Percentiles rank a stretch among this genome's conserved stretches.
phyloP scores from a whole-genome alignment of 2,797 vertebrate genomes.

The Pitangus sulphuratus region DNA sequence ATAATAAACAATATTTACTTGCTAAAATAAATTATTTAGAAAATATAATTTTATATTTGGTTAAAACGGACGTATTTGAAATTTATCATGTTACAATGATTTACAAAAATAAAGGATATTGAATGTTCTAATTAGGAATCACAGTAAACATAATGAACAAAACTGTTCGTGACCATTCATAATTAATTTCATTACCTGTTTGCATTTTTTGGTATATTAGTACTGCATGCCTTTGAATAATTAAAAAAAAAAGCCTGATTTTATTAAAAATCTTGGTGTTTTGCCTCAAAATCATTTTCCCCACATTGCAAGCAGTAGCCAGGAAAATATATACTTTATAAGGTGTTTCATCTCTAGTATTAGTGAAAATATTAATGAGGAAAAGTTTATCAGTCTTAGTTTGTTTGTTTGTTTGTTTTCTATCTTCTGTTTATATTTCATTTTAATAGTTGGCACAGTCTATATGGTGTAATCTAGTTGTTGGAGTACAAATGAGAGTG shows the following conservation, averaged over 20 bases:
- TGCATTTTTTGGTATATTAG: background rate
- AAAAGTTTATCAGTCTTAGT: background rate
- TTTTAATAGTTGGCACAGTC: background rate
- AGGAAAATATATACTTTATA: background rate
- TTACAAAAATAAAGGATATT: background rate
- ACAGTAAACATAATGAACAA: background rate
- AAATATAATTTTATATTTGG: background rate
- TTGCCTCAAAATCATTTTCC: background rate
- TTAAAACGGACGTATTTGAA: background rate
- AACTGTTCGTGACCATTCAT: background rate
- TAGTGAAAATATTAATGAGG: background rate
- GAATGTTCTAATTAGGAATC: background rate
- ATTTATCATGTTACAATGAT: background rate
- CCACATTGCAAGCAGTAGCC: background rate
- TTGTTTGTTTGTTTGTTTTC: background rate
- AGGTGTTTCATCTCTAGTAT: background rate
- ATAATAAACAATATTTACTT: background rate
- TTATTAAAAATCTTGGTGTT: background rate
- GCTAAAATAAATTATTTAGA: background rate
- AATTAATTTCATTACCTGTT: background rate
- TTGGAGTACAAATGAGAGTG: background rate
- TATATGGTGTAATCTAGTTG: background rate
- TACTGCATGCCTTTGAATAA: background rate
- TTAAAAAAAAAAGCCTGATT: background rate
- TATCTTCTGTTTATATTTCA: background rate